phyloP scores from a whole-genome alignment of 64 coral and sea anemone genomes.

The Hydrozoanthus tunicans region DNA sequence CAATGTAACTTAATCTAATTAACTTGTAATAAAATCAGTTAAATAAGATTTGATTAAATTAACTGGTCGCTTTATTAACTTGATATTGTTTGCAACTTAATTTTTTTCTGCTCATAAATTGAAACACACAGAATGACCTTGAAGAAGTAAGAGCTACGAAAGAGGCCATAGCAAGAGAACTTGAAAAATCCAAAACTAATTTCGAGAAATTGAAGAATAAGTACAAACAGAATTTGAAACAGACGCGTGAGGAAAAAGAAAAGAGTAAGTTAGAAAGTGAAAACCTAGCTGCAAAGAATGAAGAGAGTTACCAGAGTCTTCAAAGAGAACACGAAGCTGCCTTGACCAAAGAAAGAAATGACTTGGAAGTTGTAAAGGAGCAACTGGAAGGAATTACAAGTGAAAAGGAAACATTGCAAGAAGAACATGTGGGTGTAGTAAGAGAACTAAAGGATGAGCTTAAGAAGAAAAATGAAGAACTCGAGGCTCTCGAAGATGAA shows the following conservation, averaged over 20 bases:
- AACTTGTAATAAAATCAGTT: neutral
- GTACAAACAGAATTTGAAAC: constrained; percentile 57
- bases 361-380: constrained; percentile 33
- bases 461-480: constrained; percentile 3
- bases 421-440: constrained; percentile 17
- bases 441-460: neutral
- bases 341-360: constrained; percentile 61
- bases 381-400: constrained; percentile 32
- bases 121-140: constrained; percentile 40
- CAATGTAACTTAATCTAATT: neutral
- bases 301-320: constrained; percentile 19
- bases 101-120: constrained; percentile 16
- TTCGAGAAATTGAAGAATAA: constrained; percentile 70
- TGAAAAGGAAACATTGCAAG: constrained; percentile 57
- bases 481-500: neutral
- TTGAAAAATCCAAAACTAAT: constrained; percentile 69
- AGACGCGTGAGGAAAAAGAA: constrained; percentile 65
- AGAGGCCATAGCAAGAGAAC: constrained; percentile 35
- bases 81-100: neutral
- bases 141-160: constrained; percentile 50
- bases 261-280: constrained; percentile 45
- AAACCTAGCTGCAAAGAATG: constrained; percentile 8
- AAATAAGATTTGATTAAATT: neutral
- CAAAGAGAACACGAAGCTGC: constrained; percentile 34
- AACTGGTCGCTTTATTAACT: neutral